These are phyloP conservation scores for Pseudopodoces humilis DNA, from an alignment of 2,113 vertebrate species.

Conservation along the genomic window DNA sequence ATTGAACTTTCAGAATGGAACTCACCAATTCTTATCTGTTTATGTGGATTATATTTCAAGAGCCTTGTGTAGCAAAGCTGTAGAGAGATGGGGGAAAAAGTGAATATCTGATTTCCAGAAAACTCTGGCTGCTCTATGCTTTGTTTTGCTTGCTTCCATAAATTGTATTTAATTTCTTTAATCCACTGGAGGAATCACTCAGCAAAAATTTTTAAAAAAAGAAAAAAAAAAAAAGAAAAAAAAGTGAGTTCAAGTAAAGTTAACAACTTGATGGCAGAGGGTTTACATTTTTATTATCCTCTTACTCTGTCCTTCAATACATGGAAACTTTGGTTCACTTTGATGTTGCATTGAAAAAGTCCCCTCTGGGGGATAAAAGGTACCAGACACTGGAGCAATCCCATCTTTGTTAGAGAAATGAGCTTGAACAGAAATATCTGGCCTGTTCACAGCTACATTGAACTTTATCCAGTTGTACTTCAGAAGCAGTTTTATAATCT, in stretches of 20 bases:
- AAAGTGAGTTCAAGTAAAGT: background rate
- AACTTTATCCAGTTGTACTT: background rate
- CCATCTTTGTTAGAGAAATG: background rate
- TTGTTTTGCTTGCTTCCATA: background rate
- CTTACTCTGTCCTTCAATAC: background rate
- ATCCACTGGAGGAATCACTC: background rate
- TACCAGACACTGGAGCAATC: background rate
- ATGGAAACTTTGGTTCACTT: background rate
- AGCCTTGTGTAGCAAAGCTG: background rate
- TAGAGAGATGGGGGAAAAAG: fast-evolving
- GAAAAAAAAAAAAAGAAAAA: background rate
- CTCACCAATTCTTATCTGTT: background rate
- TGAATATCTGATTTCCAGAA: background rate
- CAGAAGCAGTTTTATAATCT: conserved; percentile 10
- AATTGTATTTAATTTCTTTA: background rate
- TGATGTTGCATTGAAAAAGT: background rate
- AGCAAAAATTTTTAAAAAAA: background rate
- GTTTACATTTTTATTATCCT: background rate
- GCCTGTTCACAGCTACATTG: background rate
- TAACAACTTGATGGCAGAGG: background rate
- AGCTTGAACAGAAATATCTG: background rate
- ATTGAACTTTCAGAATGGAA: background rate
- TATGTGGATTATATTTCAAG: background rate
- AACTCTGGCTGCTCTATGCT: background rate
- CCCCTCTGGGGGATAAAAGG: background rate